Percentiles rank a stretch among this genome's conserved stretches.
Evolutionary conservation across 2,888 invertebrate species (phyloP).

Genomic region (Dexiosoma caninum): DNA sequence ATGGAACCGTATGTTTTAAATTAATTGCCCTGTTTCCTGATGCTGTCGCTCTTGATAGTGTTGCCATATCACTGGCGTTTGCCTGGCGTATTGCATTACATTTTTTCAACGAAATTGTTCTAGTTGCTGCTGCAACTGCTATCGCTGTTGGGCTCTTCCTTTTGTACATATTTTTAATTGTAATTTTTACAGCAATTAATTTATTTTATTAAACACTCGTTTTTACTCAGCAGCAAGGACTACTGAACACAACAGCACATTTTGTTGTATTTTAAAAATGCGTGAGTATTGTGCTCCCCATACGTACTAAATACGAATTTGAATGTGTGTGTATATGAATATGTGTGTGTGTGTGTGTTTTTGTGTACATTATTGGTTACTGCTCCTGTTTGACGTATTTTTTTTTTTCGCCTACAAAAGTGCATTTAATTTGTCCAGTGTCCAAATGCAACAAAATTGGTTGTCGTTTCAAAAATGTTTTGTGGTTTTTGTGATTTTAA

Average conservation of each 20-base stretch:
- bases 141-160: conserved; percentile 32
- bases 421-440: conserved; percentile 60
- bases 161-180: conserved; percentile 60
- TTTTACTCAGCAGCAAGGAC: conserved; percentile 41
- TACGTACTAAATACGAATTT: too few relatives aligned
- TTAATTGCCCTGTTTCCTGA: conserved; percentile 70
- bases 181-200: conserved; percentile 65
- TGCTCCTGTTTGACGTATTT: conserved; percentile 23
- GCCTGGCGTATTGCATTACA: conserved; percentile 39
- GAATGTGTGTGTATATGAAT: neutral
- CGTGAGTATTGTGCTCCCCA: neutral
- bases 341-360: neutral
- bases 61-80: conserved; percentile 52
- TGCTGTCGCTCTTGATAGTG: conserved; percentile 42
- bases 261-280: conserved; percentile 15
- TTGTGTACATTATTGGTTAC: neutral
- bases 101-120: neutral
- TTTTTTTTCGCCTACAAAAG: conserved; percentile 34
- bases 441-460: conserved; percentile 59
- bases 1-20: conserved; percentile 71
- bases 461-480: conserved; percentile 62
- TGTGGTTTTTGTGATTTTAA: conserved; percentile 64
- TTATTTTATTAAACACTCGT: conserved; percentile 65
- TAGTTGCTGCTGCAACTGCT: conserved; percentile 21
- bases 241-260: conserved; percentile 3